phyloP scores from a whole-genome alignment of 2,113 vertebrate species.

The Nothoprocta perdicaria region DNA sequence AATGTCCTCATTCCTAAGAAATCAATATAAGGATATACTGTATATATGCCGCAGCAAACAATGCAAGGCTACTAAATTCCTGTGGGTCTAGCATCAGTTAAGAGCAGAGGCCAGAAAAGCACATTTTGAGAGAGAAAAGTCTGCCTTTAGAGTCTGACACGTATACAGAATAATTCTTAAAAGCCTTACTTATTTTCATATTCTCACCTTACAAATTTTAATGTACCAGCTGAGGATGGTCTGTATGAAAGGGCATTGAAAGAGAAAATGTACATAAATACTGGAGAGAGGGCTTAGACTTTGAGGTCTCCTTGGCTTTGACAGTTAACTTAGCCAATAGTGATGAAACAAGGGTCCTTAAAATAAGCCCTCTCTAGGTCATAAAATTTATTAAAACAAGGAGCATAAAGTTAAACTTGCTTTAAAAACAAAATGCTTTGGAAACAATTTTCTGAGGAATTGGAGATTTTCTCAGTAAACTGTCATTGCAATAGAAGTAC shows the following conservation, averaged over 20 bases:
- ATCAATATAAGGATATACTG: neutral
- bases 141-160: rapidly evolving
- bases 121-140: neutral
- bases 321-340: neutral
- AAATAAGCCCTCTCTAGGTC: neutral
- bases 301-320: neutral
- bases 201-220: neutral
- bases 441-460: neutral
- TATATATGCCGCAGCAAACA: neutral
- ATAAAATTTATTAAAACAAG: neutral
- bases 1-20: neutral
- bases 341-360: neutral
- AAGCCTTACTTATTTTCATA: neutral
- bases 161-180: neutral
- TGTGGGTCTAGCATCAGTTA: neutral
- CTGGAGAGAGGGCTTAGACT: neutral
- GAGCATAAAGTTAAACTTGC: neutral
- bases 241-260: neutral
- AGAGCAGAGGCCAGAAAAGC: neutral
- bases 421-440: neutral
- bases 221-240: rapidly evolving
- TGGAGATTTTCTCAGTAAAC: neutral
- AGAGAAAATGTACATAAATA: neutral
- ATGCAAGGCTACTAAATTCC: neutral
- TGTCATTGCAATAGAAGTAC: rapidly evolving